Evolutionary conservation across 2,113 vertebrate species (phyloP), one percentile per base, ranked within the genome.

Genomic region (Phylloscopus whistleri): DNA sequence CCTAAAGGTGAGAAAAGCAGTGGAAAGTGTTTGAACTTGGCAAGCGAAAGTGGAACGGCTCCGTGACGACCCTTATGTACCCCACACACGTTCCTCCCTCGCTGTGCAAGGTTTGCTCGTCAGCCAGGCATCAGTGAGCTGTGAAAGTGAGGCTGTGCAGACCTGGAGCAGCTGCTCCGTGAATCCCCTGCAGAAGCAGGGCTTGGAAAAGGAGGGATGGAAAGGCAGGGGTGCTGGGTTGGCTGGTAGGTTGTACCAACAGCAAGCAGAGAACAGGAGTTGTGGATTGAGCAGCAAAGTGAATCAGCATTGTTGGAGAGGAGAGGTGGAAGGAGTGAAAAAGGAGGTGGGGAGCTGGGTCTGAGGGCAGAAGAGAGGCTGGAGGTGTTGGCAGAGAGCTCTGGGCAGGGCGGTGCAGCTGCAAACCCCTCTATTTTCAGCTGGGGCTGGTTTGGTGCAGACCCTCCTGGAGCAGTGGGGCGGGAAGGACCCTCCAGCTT

Each of bases 1-100:
- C 91, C 84, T 58, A 58, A 49, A 69, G 55, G 91, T 89, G 91
- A 87, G 94, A 96, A 96, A 86, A 95, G 91, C 80, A 52, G 78
- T 33, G 78, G 85, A 92, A 93, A 81, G 55, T 1, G 0, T 69
- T 90, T 74, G 73, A 91, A 63, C 55, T 39, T 15, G 87, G 77
- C 80, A 70, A 77, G 72, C 1, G 55, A 81, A 95, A 96, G 84
- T 74, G 84, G 91, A 70, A 46, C 84, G 0, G 68, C 59, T 66
- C 94, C 0, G 0, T 30, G 49, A 37, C 4, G 5, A 28, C 62
- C 72, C 75, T 70, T 68, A 2, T 13, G 28, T 12, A 44, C 46
- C 41, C 43, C 18, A 26, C 7, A 33, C 1, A 30, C 1, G 4
- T 56, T 66, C 77, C 81, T 81, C 48, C 77, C 31, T 53, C n/a